Base-by-base conservation (phyloP, 2,113 vertebrate species). In the Potamarius usumacintae region DNA sequence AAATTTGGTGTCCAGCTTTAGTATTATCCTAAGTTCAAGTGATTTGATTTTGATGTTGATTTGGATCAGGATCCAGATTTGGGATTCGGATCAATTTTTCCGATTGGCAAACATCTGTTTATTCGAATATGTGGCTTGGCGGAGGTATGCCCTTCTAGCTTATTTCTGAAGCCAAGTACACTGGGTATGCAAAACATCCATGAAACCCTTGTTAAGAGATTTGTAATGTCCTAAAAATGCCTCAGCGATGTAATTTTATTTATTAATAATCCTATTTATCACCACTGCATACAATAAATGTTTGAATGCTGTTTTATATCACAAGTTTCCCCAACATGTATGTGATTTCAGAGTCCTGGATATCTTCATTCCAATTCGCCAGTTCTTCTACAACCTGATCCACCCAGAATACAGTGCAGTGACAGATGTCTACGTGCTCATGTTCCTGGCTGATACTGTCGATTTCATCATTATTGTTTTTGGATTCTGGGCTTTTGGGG, bases 391-490 rank as follows among this genome's bases (percentile, higher is more conserved):
- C 89, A 94, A 97, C 89, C 96, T 99, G 52, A 96, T 99, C 93
- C 97, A 98, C 84, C 97, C 98, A 11, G 97, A 99, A 87, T 99
- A 97, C 94, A 99, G 97, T 5, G 97, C 97, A 0, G 97, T 99
- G 91, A 98, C 97, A 0, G 97, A 99, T 0, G 97, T 99, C 2
- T 99, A 99, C 0, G 97, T 98, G 86, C 95, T 98, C 89, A 99
- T 99, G 98, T 99, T 99, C 92, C 94, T 99, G 30, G 97, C 97
- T 0, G 98, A 99, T 90, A 98, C 97, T 0, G 96, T 98, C 0
- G 97, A 98, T 92, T 99, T 99, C 92, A 96, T 99, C 94, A 97
- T 98, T 93, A 98, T 98, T 65, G 96, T 99, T 76, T 99, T 99
- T 84, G 97, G 97, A 87, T 99, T 98, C 92, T 97, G 97, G 96